Evolutionary conservation across 2,888 invertebrate genomes (phyloP).

Genomic region (Athrips mouffetella): DNA sequence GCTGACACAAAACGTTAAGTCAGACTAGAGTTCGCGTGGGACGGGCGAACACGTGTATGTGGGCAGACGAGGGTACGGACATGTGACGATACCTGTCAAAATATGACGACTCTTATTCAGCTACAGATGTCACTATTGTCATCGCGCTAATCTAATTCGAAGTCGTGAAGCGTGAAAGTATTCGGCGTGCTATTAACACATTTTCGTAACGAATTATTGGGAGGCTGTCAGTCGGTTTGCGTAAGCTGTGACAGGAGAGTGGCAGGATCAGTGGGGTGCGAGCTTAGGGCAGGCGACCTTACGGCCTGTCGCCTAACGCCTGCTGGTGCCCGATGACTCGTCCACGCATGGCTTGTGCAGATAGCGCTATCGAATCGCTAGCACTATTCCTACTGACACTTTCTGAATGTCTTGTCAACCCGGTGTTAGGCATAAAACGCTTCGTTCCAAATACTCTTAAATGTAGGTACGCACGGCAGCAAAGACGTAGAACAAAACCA

Average conservation of each 20-base stretch:
- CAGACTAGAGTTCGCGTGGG: constrained; percentile 48
- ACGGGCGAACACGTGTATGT: constrained; percentile 70
- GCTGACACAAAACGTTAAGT: constrained; percentile 46
- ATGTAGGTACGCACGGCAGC: too few species aligned
- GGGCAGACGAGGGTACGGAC: constrained; percentile 66
- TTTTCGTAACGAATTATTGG: constrained; percentile 75
- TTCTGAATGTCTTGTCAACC: not conserved
- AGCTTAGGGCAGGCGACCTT: constrained; percentile 27
- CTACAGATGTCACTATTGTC: constrained; percentile 75
- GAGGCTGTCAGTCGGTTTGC: constrained; percentile 73
- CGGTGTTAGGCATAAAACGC: not conserved
- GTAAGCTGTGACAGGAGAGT: constrained; percentile 77
- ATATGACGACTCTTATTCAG: constrained; percentile 71
- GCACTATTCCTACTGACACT: constrained; percentile 15
- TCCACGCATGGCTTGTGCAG: constrained; percentile 33
- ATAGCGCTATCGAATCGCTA: constrained; percentile 36
- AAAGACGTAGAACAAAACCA: too few species aligned
- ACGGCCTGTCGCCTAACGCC: constrained; percentile 13
- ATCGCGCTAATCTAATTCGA: constrained; percentile 71
- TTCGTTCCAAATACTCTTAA: not conserved
- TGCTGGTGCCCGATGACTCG: too few species aligned
- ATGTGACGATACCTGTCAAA: constrained; percentile 74
- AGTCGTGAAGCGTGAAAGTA: constrained; percentile 72
- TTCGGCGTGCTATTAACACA: constrained; percentile 69
- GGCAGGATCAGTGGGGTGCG: constrained; percentile 64